Evolutionary conservation across 2,888 invertebrate genomes (phyloP), one percentile per base, ranked within the genome.

Genomic region (Cistogaster globosa): DNA sequence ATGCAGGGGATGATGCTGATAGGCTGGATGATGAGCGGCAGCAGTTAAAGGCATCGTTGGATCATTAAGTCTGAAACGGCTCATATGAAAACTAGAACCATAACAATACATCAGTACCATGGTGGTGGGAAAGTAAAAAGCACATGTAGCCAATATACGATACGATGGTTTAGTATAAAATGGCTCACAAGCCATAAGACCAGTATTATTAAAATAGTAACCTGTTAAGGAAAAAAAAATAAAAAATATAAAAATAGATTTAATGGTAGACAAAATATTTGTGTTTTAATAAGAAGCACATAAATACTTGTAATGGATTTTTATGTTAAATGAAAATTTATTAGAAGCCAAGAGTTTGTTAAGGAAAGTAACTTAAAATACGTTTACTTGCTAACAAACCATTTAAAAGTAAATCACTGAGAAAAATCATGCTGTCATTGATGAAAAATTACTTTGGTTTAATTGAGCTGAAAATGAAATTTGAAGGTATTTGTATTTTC

Each of bases 41-140:
- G 90, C 90, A 77, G 91, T 94, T 92, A 90, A 94, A 92, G 88
- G 93, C 90, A 88, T 93, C 91, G 87, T 90, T 57, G 92, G 91
- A 88, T 92, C 92, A 88, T 92, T 92, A 87, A 92, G 94, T 86
- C 96, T 94, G 87, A 96, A 95, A 92, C 97, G 96, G 93, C 97
- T 97, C 90, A 97, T 96, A 93, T 97, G 97, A 91, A 97, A 97
- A 67, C 97, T 97, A 26, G 97, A 97, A 45, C 97, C 97, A 90
- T 97, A 97, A 93, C 97, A 97, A 92, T 97, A 97, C 97, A 97
- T 97, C 89, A 97, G 94, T 84, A 97, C 96, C 97, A 97, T 97
- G 42, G 97, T 97, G 36, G 97, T 97, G 26, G 97, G 97, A 89
- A 97, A 97, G 92, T 97, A 97, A 93, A 97, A 96, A 86, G 96